Conservation (phyloP, 2,113 vertebrate genomes). For the Columbina picui region DNA sequence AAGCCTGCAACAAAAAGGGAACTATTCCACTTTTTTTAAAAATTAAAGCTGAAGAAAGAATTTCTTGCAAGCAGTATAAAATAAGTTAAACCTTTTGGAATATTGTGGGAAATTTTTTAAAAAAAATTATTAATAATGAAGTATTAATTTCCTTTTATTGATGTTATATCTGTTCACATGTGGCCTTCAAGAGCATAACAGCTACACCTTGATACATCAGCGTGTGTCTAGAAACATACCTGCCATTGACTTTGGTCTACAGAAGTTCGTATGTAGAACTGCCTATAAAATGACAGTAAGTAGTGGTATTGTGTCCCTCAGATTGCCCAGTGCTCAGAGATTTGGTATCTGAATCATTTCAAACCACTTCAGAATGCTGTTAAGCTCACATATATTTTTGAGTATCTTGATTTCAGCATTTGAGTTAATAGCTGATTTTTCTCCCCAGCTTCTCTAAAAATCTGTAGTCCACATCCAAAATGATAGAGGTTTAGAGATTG, state of each 20-base stretch:
- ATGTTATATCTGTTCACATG: background rate
- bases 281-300: background rate
- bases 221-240: background rate
- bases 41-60: background rate
- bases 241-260: background rate
- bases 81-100: conserved; percentile 11
- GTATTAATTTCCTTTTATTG: background rate
- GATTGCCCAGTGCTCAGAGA: background rate
- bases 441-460: background rate
- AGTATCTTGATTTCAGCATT: background rate
- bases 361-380: background rate
- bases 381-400: background rate
- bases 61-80: background rate
- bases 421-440: background rate
- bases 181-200: background rate
- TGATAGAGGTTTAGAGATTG: background rate
- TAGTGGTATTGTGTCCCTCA: background rate
- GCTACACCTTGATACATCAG: background rate
- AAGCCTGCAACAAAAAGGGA: background rate
- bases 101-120: background rate
- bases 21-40: background rate
- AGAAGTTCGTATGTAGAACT: background rate
- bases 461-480: background rate
- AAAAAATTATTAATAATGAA: background rate
- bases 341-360: background rate